Percentiles rank a stretch among this genome's conserved stretches.
Evolutionary conservation across 2,113 vertebrate genomes (phyloP).

Genomic region (Phaethornis superciliosus): DNA sequence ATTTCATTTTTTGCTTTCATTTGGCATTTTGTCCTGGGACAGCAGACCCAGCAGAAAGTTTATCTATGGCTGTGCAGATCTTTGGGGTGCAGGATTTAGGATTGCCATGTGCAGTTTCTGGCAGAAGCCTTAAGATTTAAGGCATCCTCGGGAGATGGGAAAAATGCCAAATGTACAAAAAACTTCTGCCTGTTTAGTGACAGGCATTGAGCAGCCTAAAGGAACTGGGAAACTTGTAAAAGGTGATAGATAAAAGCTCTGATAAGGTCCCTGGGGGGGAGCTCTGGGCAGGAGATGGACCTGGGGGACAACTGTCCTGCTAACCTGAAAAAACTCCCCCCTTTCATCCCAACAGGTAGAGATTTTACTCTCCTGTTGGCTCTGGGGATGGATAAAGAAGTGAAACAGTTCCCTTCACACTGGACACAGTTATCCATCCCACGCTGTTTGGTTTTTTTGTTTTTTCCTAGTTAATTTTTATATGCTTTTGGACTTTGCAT

Average conservation of each 20-base stretch:
- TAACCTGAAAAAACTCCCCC: background rate
- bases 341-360: accelerated
- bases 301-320: background rate
- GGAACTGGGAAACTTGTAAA: background rate
- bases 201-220: background rate
- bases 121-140: background rate
- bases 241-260: background rate
- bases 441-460: background rate
- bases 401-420: background rate
- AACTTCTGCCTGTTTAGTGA: background rate
- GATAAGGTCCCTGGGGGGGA: background rate
- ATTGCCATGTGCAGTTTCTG: background rate
- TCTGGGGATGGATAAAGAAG: background rate
- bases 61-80: background rate
- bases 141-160: background rate
- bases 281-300: accelerated
- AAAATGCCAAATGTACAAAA: background rate
- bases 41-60: background rate
- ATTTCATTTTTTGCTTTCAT: background rate
- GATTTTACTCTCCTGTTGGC: background rate
- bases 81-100: background rate
- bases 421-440: background rate
- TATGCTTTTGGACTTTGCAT: background rate
- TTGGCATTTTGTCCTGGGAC: background rate
- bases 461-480: background rate